Base-by-base conservation (phyloP, 2,888 invertebrate species). In the Torymus tubicola region DNA sequence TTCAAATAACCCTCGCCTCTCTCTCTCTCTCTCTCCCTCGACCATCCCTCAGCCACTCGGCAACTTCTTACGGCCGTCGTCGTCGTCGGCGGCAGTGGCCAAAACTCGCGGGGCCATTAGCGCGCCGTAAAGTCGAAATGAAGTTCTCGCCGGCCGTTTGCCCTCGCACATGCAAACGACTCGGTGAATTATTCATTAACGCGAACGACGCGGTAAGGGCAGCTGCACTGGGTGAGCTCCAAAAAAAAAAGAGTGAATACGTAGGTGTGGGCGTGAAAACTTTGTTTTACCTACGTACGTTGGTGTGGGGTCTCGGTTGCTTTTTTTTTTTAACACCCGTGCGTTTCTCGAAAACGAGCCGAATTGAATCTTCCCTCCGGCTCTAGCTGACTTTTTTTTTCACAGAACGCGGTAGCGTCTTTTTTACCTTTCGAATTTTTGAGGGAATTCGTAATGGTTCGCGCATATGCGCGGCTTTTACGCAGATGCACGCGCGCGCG, bases 151-250 rank as follows among this genome's bases (percentile, higher is more conserved):
- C 11, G 42, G 13, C 86, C 86, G 81, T 82, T 67, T 76, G 81
- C 24, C 75, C 81, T 78, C 74, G 79, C 79, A 83, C 82, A 86
- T 85, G 86, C 84, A 85, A 85, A 85, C 86, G 82, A 73, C 78
- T 24, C 55, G 52, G 52, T 86, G 84, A 86, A 86, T 86, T 84
- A 86, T 86, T 86, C 86, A 86, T 86, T 85, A 84, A 82, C 81
- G 55, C 60, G 57, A 11, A 2, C 31, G 42, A n/a, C n/a, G 64
- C 68, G 31, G 21, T 24, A 31, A 53, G 67, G 24, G 55, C 60
- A 24, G 63, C 52, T 8, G 0, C 10, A 8, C 14, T 42, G 16
- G 58, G 57, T n/a, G 31, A 52, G 11, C 14, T 21, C 21, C 4
- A 31, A 42, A 58, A 57, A 55, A 50, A 65, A 55, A 13, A 64